Evolutionary conservation across 2,113 vertebrate species (phyloP).

Genomic region (Ceyx margarethae): DNA sequence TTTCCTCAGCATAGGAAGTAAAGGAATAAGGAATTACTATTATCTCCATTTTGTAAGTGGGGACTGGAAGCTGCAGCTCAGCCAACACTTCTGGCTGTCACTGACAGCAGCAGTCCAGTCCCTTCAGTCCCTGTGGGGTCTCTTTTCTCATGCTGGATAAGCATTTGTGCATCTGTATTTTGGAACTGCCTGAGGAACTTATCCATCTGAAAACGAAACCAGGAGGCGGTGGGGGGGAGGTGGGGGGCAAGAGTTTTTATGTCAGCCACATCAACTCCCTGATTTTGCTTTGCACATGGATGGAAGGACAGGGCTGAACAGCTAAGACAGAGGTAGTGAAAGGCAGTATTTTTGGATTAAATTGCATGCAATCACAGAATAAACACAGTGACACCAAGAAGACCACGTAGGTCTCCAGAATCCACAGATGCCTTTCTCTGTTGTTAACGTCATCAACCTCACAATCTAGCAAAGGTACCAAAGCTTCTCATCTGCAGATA

Average conservation of each 20-base stretch:
- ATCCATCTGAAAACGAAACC: constrained; percentile 26
- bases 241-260: not conserved
- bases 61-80: not conserved
- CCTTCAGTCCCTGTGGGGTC: not conserved
- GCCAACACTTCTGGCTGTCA: not conserved
- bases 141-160: constrained; percentile 20
- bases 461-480: not conserved
- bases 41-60: not conserved
- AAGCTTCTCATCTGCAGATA: not conserved
- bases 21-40: not conserved
- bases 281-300: not conserved
- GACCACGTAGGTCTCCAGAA: not conserved
- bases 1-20: not conserved
- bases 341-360: not conserved
- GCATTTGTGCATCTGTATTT: constrained; percentile 39
- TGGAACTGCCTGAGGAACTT: constrained; percentile 11
- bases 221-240: too few species aligned
- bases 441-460: not conserved
- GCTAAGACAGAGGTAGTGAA: not conserved
- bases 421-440: not conserved
- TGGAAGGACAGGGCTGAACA: not conserved
- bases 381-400: not conserved
- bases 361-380: not conserved
- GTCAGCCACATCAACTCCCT: constrained; percentile 12
- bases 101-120: not conserved